These are phyloP conservation scores for Cairina moschata DNA, from an alignment of 2,113 vertebrate genomes.

Conservation along the genomic window DNA sequence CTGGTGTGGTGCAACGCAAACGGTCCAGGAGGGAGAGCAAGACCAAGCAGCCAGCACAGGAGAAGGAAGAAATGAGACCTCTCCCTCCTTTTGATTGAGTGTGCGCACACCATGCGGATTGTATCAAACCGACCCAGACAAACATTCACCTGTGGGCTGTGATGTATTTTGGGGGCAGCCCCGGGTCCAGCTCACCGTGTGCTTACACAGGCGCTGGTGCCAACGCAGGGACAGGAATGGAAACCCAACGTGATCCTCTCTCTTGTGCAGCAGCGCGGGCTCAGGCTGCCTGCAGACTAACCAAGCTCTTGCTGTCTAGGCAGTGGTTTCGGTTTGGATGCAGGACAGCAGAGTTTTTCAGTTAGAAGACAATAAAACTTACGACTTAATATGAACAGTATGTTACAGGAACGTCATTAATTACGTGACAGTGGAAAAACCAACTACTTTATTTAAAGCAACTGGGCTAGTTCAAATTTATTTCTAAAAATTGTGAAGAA, in stretches of 20 bases:
- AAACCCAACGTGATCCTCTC: not conserved
- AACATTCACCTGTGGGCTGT: not conserved
- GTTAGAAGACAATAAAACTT: conserved; percentile 16
- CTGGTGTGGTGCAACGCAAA: not conserved
- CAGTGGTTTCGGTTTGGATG: not conserved
- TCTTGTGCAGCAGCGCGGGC: not conserved
- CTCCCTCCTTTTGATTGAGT: not conserved
- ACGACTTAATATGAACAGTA: conserved; percentile 32
- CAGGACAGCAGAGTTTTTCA: not conserved
- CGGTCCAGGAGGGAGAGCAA: not conserved
- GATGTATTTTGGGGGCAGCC: accelerated
- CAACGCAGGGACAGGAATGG: not conserved
- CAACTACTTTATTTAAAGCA: conserved; percentile 1
- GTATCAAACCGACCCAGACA: not conserved
- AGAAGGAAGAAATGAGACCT: not conserved
- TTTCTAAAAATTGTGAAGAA: not conserved
- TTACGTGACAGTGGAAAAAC: conserved; percentile 11
- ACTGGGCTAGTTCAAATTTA: not conserved
- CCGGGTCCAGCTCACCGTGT: not conserved
- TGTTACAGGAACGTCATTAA: conserved; percentile 8
- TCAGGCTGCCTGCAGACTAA: not conserved
- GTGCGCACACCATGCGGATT: not conserved
- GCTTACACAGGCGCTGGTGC: not conserved
- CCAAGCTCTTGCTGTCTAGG: not conserved
- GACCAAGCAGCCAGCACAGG: not conserved